Evolutionary conservation across 2,888 invertebrate species (phyloP).

Genomic region (Ennomos fuscantarius): DNA sequence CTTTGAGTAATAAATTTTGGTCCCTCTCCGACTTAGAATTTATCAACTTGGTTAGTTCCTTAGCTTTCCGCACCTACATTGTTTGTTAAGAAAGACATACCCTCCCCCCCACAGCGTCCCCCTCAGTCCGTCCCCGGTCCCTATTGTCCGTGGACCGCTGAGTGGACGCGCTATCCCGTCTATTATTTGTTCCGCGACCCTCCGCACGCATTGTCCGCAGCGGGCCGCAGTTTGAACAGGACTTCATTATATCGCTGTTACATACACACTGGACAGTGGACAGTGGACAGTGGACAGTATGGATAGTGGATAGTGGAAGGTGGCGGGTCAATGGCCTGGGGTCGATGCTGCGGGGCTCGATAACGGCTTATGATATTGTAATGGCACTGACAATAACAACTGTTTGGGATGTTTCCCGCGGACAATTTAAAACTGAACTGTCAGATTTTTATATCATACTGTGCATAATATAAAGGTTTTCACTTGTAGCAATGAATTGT

Average conservation of each 20-base stretch:
- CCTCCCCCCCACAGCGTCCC: neutral
- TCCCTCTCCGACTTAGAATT: too few species aligned
- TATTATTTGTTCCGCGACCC: conserved; percentile 21
- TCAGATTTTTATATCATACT: too few species aligned
- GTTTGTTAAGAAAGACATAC: too few species aligned
- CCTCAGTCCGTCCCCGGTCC: conserved; percentile 10
- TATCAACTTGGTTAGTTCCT: too few species aligned
- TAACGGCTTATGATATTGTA: too few species aligned
- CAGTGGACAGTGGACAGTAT: neutral
- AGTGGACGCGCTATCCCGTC: conserved; percentile 19
- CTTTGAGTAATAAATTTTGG: too few species aligned
- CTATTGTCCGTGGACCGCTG: conserved; percentile 13
- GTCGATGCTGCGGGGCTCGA: neutral
- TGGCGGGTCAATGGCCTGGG: neutral
- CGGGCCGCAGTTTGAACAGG: conserved; percentile 8
- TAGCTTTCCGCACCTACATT: too few species aligned
- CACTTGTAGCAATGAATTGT: too few species aligned
- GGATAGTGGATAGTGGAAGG: neutral
- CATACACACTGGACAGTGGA: neutral
- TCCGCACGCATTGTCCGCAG: conserved; percentile 9
- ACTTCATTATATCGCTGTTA: conserved; percentile 8
- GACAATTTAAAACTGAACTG: too few species aligned
- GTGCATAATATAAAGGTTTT: too few species aligned
- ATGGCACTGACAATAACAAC: too few species aligned
- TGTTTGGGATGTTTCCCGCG: too few species aligned